Percentiles rank a stretch among this genome's conserved stretches.
Conservation (phyloP, 1,140 invertebrate genomes). For the Rhopalosiphum maidis region DNA sequence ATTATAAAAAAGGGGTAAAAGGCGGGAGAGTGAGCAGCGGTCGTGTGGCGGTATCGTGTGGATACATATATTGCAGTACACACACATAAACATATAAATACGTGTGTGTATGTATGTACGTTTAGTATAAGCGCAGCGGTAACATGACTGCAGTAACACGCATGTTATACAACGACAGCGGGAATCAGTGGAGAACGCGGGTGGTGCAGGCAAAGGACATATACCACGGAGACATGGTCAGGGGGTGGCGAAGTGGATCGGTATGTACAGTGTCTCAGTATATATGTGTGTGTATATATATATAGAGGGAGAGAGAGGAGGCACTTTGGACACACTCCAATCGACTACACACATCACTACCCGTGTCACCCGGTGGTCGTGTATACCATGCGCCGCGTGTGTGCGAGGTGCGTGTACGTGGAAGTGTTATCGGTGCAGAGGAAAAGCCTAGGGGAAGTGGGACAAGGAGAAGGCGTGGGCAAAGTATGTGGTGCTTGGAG, state of each 20-base stretch:
- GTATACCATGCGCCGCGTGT: neutral
- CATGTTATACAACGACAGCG: neutral
- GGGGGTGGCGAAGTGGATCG: neutral
- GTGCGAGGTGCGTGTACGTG: neutral
- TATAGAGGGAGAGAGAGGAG: neutral
- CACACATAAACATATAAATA: too few species aligned
- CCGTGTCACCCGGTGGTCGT: neutral
- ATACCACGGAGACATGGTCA: neutral
- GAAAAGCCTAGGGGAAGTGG: neutral
- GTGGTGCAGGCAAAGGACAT: neutral
- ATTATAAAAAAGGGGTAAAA: constrained; percentile 3
- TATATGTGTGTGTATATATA: neutral
- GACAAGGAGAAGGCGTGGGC: neutral
- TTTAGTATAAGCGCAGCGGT: neutral
- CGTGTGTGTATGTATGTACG: neutral
- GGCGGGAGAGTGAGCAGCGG: neutral
- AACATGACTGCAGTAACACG: constrained; percentile 12
- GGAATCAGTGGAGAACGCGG: neutral
- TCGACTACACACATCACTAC: neutral
- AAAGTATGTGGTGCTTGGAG: neutral
- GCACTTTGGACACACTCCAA: constrained; percentile 36
- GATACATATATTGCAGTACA: neutral
- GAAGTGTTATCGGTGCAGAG: neutral
- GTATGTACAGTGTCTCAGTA: neutral
- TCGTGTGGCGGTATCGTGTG: neutral